Base-by-base conservation (phyloP, 2,888 invertebrate species). In the Drosophila anomelani region DNA sequence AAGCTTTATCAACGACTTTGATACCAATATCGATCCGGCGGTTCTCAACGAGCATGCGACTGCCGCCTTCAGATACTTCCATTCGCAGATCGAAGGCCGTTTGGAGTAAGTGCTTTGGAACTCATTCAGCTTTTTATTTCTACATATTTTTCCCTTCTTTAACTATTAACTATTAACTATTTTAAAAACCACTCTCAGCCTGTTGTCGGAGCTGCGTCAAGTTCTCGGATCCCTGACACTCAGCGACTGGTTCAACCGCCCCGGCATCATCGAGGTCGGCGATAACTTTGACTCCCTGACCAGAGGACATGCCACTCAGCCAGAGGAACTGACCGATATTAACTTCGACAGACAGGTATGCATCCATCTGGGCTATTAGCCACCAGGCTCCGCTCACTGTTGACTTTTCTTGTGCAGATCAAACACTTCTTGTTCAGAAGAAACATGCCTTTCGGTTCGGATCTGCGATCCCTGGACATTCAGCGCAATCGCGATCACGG, bases 401-500 rank as follows among this genome's bases (percentile, higher is more conserved):
- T 5, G 5, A 9, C 1, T 17, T 32, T 34, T 5, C n/a, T 17
- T 5, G 0, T 78, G 7, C 82, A 95, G 95, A 95, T 95, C 57
- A 95, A 95, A 5, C 93, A 94, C 79, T 95, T 93, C 90, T 91
- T 95, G 61, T 95, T 95, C 92, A 95, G 96, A 88, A 94, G 95
- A 26, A 95, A 94, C 74, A 94, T 94, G 89, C 95, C 95, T 3
- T 95, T 97, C 78, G 98, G 98, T 0, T 93, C 94, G 12, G 98
- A 98, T 92, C 93, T 98, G 70, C 94, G 96, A 47, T 95, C 97
- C 0, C 94, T 95, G 38, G 97, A 97, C 88, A 95, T 98, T 75
- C 97, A 98, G 91, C 94, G 98, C 75, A 96, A 96, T 77, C 94
- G 98, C 55, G 98, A 98, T 91, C 97, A 98, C 88, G 97, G 96